Evolutionary conservation across 2,888 invertebrate genomes (phyloP).

Genomic region (Spisula solida): DNA sequence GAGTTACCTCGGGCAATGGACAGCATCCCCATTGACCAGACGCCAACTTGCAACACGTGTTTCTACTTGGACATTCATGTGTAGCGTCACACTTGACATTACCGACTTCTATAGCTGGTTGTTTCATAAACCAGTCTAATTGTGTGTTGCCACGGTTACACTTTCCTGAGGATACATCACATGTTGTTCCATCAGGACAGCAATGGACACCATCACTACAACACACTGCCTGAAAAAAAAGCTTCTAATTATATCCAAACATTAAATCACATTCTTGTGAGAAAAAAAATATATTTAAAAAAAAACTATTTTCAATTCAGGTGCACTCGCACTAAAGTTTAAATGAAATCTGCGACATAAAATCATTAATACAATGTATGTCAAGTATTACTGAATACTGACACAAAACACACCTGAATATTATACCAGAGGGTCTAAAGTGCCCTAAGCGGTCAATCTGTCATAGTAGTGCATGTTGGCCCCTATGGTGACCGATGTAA

Average conservation of each 20-base stretch:
- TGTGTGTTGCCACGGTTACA: slow-evolving; percentile 66
- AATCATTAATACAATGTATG: too few species aligned
- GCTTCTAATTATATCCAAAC: not conserved
- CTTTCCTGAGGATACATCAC: slow-evolving; percentile 68
- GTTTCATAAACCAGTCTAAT: slow-evolving; percentile 51
- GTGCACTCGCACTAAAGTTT: too few species aligned
- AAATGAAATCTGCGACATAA: too few species aligned
- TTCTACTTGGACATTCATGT: slow-evolving; percentile 73
- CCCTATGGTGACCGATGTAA: too few species aligned
- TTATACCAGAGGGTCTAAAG: too few species aligned
- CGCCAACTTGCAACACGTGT: slow-evolving; percentile 76
- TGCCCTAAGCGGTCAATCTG: too few species aligned
- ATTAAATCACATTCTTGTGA: too few species aligned
- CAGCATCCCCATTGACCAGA: slow-evolving; percentile 78
- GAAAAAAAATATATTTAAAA: too few species aligned
- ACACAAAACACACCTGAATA: too few species aligned
- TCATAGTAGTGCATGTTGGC: too few species aligned
- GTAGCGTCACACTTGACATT: slow-evolving; percentile 59
- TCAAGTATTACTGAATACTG: too few species aligned
- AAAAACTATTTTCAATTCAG: too few species aligned
- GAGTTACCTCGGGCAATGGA: slow-evolving; percentile 65
- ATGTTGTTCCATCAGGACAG: slow-evolving; percentile 75
- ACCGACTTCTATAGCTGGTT: slow-evolving; percentile 32
- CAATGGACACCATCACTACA: slow-evolving; percentile 81
- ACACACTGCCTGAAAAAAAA: slow-evolving; percentile 74